Conservation (phyloP, 2,888 invertebrate species). For the Galeruca laticollis region DNA sequence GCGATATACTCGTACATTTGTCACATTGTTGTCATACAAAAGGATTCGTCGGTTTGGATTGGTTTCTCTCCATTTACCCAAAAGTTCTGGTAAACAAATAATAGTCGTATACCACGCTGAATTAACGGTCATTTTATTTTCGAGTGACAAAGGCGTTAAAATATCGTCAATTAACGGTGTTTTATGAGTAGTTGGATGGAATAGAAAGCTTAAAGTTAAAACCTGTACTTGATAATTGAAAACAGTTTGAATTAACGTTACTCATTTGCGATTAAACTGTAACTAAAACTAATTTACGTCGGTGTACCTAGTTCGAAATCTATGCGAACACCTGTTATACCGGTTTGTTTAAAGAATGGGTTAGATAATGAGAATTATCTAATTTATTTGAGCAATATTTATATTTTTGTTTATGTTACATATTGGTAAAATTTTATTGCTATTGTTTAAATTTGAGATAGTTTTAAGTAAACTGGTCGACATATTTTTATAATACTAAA, state of each 20-base stretch:
- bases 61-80: no score
- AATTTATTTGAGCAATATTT: no score
- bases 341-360: background rate
- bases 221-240: conserved; percentile 1
- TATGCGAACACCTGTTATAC: background rate
- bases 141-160: background rate
- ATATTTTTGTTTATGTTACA: no score
- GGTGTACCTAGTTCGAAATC: background rate
- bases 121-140: background rate
- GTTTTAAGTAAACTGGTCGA: no score
- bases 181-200: background rate
- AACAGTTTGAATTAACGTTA: background rate
- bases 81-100: no score
- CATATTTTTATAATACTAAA: no score
- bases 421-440: no score
- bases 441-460: no score
- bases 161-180: background rate
- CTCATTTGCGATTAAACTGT: background rate
- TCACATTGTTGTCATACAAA: no score
- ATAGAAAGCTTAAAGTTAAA: background rate
- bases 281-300: background rate
- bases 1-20: no score
- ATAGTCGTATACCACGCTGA: background rate
- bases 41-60: no score
- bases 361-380: background rate